phyloP scores from a whole-genome alignment of 1,140 invertebrate species.

The Drosophila virilis region DNA sequence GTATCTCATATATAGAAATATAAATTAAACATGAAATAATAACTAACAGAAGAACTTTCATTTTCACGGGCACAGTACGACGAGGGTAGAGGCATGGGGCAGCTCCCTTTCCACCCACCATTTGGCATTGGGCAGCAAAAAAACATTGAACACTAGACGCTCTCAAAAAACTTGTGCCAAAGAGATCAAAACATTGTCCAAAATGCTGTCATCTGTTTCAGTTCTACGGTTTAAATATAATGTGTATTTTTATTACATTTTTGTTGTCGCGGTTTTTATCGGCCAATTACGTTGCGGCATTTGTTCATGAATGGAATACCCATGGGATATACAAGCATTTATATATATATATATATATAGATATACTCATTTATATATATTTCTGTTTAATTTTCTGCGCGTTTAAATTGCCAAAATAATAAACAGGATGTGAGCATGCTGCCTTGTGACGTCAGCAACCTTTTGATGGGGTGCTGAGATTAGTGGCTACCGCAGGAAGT shows the following conservation, averaged over 20 bases:
- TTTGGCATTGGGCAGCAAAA: constrained; percentile 46
- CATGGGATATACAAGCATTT: constrained; percentile 19
- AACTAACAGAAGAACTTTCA: constrained; percentile 35
- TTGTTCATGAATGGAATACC: constrained; percentile 74
- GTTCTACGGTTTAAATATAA: constrained; percentile 42
- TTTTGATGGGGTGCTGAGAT: constrained; percentile 38
- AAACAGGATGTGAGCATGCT: constrained; percentile 68
- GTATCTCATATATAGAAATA: not conserved
- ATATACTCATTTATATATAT: constrained; percentile 20
- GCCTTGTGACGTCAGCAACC: constrained; percentile 48
- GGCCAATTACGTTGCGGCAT: constrained; percentile 38
- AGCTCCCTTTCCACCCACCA: constrained; percentile 9
- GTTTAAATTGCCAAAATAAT: constrained; percentile 55
- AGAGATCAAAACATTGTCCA: constrained; percentile 74
- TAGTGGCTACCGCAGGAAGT: constrained; percentile 7
- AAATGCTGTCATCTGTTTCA: constrained; percentile 55
- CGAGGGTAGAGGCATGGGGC: no score
- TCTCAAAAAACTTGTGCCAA: constrained; percentile 68
- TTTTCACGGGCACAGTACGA: constrained; percentile 27
- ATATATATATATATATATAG: constrained; percentile 14
- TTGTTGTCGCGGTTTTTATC: constrained; percentile 42
- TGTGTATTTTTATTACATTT: constrained; percentile 58
- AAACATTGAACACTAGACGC: constrained; percentile 33
- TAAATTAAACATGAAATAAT: constrained; percentile 23
- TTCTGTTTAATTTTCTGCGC: constrained; percentile 26